Evolutionary conservation across 2,113 vertebrate genomes (phyloP), one percentile per base, ranked within the genome.

Genomic region (Phyllostomus discolor): DNA sequence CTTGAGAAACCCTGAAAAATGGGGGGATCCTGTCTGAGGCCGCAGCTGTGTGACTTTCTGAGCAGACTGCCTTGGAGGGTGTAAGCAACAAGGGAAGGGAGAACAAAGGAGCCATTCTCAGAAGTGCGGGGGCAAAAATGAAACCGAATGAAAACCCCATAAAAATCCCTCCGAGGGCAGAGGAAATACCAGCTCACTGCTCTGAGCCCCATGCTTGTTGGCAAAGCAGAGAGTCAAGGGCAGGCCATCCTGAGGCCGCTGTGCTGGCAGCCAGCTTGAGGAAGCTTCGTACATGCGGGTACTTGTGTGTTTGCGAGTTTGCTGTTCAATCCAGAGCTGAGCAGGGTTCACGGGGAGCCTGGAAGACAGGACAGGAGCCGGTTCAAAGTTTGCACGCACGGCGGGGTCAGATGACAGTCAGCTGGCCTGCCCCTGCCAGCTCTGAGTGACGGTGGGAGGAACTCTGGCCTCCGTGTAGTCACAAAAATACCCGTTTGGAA

Each of bases 381-480:
- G 96, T 95, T 98, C 98, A 76, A 96, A 90, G 96, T 95, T 79
- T 96, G 98, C 97, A 97, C 98, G 98, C 99, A 99, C 98, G 98
- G 99, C 1, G 91, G 31, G 96, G 93, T 99, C 98, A 98, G 98
- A 98, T 99, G 99, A 99, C 98, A 46, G 88, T 96, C 97, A 97
- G 97, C 98, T 98, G 98, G 98, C 98, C 98, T 98, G 97, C 98
- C 98, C 97, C 62, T 97, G 98, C 85, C 66, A 93, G 93, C 57
- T 87, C 97, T 98, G 96, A 97, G 98, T 98, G 98, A 99, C 98
- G 96, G 88, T 73, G 88, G 90, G 67, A 94, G 92, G 90, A 95
- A 95, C 97, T 98, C 97, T 98, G 98, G 97, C 97, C 98, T 98
- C 96, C 85, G 19, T 90, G 95, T 69, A 81, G 95, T 98, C 95